Conservation (phyloP, 2,797 vertebrate genomes). For the Otolemur crassicaudatus region DNA sequence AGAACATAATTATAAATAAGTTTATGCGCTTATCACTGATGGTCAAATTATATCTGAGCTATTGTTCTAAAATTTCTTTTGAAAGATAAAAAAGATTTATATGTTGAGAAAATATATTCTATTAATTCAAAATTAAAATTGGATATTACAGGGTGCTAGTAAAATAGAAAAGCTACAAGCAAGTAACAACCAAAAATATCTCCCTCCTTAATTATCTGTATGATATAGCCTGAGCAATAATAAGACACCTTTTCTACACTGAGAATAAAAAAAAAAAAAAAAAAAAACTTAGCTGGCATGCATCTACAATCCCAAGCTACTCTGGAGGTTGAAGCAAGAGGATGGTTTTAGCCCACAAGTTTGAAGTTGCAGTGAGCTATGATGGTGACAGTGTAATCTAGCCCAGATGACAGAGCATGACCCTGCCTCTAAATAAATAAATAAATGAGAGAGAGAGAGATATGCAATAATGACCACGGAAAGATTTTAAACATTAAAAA, state of each 20-base stretch:
- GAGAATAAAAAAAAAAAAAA: no score
- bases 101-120: neutral
- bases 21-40: conserved; percentile 22
- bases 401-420: neutral
- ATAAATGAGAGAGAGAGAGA: no score
- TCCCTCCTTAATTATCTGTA: neutral
- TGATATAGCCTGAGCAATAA: neutral
- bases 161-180: neutral
- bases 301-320: neutral
- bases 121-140: conserved; percentile 32
- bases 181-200: neutral
- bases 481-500: neutral
- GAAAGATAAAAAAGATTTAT: conserved; percentile 2
- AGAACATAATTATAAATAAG: neutral
- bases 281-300: neutral
- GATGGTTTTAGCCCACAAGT: neutral
- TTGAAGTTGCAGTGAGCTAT: neutral
- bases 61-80: conserved; percentile 34
- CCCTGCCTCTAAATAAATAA: neutral
- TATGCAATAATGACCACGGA: neutral
- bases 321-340: neutral
- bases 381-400: neutral
- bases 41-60: neutral
- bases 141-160: neutral
- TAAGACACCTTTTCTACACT: neutral